Percentiles rank a stretch among this genome's conserved stretches.
These are phyloP conservation scores for Hydropsyche tenuis DNA, from an alignment of 1,140 invertebrate genomes.

Conservation along the genomic window DNA sequence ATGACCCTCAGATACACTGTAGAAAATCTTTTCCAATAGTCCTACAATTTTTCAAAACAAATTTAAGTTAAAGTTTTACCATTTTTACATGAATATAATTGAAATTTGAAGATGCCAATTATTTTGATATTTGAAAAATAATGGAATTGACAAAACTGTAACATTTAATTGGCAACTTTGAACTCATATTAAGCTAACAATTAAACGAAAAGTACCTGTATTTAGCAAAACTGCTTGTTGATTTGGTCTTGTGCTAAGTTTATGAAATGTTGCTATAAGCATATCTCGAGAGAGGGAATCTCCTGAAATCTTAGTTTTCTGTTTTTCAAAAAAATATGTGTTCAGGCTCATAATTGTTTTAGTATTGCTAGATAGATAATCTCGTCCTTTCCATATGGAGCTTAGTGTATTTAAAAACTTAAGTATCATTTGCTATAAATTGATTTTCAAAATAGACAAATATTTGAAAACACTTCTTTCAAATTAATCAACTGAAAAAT, in stretches of 20 bases:
- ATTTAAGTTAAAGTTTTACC: neutral
- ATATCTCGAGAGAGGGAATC: constrained; percentile 46
- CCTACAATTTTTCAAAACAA: constrained; percentile 32
- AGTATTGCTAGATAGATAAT: constrained; percentile 45
- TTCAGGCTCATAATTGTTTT: constrained; percentile 33
- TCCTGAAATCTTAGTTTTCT: constrained; percentile 24
- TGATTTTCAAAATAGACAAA: constrained; percentile 10
- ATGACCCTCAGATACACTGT: constrained; percentile 38
- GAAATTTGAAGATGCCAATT: too few relatives aligned
- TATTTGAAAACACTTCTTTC: neutral
- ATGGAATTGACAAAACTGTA: too few relatives aligned
- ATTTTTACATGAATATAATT: neutral
- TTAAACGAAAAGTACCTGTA: constrained; percentile 30
- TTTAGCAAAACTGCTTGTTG: constrained; percentile 45
- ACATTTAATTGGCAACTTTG: too few relatives aligned
- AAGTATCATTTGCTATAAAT: constrained; percentile 46
- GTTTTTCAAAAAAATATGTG: constrained; percentile 43
- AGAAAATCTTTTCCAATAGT: constrained; percentile 43
- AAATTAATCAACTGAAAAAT: neutral
- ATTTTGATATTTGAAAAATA: too few relatives aligned
- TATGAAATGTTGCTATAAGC: constrained; percentile 47
- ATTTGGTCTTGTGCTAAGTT: constrained; percentile 43
- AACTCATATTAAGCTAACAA: too few relatives aligned
- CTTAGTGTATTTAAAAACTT: constrained; percentile 48
- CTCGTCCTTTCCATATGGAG: constrained; percentile 47